phyloP scores from a whole-genome alignment of 2,113 vertebrate species.

The Embiotoca jacksoni region DNA sequence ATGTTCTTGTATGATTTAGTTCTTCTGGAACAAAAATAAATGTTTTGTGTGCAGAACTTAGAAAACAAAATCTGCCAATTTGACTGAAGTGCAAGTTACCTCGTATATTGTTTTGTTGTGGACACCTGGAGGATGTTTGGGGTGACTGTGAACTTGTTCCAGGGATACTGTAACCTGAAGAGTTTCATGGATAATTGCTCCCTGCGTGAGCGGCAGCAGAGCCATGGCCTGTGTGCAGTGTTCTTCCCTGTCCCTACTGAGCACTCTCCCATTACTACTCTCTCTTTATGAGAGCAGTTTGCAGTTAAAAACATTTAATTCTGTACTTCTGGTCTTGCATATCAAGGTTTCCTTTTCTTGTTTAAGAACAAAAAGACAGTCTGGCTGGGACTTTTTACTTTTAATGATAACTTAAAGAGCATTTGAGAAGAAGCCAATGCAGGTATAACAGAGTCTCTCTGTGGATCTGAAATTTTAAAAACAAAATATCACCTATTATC shows the following conservation, averaged over 20 bases:
- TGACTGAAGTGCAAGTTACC: slow-evolving; percentile 32
- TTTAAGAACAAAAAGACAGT: background rate
- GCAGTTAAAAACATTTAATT: slow-evolving; percentile 9
- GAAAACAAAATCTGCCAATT: slow-evolving; percentile 46
- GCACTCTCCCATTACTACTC: slow-evolving; percentile 10
- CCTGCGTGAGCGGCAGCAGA: slow-evolving; percentile 42
- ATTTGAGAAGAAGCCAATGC: background rate
- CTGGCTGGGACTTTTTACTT: background rate
- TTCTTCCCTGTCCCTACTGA: slow-evolving; percentile 12
- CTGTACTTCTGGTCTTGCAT: background rate
- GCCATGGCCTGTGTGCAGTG: slow-evolving; percentile 10
- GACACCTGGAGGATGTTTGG: slow-evolving; percentile 55
- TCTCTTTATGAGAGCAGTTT: background rate
- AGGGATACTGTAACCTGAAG: slow-evolving; percentile 58
- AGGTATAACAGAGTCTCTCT: background rate
- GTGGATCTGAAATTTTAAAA: background rate
- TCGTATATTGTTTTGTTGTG: slow-evolving; percentile 44
- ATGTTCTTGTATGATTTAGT: background rate
- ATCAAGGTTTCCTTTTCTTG: background rate
- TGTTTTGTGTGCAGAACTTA: background rate
- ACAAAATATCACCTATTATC: background rate
- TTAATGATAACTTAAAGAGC: background rate
- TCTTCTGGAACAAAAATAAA: background rate
- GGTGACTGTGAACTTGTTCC: slow-evolving; percentile 60
- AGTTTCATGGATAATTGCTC: slow-evolving; percentile 71